Conservation (phyloP, 2,113 vertebrate species). For the Hemiprocne comata region DNA sequence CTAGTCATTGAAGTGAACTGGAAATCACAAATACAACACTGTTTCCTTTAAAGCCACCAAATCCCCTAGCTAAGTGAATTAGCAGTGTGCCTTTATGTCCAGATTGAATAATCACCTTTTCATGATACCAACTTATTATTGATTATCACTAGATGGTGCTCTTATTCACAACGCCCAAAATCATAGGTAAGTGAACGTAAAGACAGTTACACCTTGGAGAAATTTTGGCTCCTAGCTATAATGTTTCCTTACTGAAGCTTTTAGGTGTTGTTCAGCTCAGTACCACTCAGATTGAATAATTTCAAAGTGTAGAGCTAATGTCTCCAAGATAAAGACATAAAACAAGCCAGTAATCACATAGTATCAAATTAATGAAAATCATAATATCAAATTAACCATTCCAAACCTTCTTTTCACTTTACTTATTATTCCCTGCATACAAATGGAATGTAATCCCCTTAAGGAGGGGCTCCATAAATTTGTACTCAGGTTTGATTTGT, state of each 20-base stretch:
- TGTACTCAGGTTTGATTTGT: background rate
- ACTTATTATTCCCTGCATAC: background rate
- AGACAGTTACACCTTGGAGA: background rate
- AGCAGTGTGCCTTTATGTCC: background rate
- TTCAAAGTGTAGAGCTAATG: background rate
- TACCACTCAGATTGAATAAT: background rate
- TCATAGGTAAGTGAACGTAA: background rate
- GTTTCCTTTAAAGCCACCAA: background rate
- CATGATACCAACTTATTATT: background rate
- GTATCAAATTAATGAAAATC: background rate
- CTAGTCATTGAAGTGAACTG: background rate
- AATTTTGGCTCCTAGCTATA: background rate
- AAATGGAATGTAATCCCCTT: background rate
- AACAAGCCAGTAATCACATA: background rate
- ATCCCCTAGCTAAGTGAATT: background rate
- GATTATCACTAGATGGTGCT: slow-evolving; percentile 54
- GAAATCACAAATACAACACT: background rate
- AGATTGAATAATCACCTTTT: background rate
- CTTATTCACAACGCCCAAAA: background rate
- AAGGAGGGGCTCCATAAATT: background rate
- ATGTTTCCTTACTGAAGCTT: background rate
- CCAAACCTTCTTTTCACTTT: background rate
- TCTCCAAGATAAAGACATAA: background rate
- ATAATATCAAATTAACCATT: background rate
- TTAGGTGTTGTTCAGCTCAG: background rate